A percentile compares a stretch with the other conserved stretches of the same genome.
These are phyloP conservation scores for Rhingia rostrata DNA, from an alignment of 2,888 invertebrate species.

Conservation along the genomic window DNA sequence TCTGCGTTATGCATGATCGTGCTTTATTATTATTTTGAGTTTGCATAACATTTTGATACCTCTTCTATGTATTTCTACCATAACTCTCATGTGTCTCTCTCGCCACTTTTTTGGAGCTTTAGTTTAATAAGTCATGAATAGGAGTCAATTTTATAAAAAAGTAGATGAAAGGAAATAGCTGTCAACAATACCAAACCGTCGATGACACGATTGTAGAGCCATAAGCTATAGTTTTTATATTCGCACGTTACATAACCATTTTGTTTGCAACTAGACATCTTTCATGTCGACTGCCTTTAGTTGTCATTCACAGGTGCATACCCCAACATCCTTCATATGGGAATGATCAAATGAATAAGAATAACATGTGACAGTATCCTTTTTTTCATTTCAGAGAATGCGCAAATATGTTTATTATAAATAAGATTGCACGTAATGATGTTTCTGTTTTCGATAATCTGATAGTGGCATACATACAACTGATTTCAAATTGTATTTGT, in stretches of 20 bases:
- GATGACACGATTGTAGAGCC: constrained; percentile 36
- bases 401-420: constrained; percentile 68
- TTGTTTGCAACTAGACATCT: constrained; percentile 10
- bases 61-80: background rate
- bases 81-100: constrained; percentile 62
- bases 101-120: constrained; percentile 47
- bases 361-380: constrained; percentile 46
- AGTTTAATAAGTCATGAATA: background rate
- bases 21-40: constrained; percentile 28
- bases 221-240: background rate
- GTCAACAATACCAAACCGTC: constrained; percentile 10
- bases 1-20: constrained; percentile 46
- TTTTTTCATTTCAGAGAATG: constrained; percentile 75
- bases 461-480: background rate
- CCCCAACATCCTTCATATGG: constrained; percentile 9
- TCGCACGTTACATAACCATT: constrained; percentile 21
- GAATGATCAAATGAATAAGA: constrained; percentile 22
- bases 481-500: background rate
- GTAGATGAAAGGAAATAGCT: constrained; percentile 65
- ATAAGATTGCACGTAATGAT: constrained; percentile 28
- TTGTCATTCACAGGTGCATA: constrained; percentile 17
- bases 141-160: constrained; percentile 22
- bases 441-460: constrained; percentile 1
- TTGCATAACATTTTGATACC: constrained; percentile 29
- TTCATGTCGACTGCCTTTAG: constrained; percentile 38